phyloP scores from a whole-genome alignment of 2,888 invertebrate genomes.

The Epicampocera succincta region DNA sequence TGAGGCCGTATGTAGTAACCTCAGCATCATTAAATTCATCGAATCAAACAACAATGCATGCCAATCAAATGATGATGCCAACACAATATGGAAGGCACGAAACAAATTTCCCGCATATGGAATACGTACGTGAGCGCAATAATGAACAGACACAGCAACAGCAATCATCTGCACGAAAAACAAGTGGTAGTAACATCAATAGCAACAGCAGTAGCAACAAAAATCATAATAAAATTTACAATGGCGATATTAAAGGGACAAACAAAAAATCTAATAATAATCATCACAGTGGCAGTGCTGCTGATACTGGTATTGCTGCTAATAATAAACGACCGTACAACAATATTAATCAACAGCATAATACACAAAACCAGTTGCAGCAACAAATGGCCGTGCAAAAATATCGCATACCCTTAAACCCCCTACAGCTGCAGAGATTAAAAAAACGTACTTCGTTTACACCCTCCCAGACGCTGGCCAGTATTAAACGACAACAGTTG shows the following conservation, averaged over 20 bases:
- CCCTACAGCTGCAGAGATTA: slow-evolving; percentile 77
- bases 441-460: slow-evolving; percentile 81
- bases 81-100: slow-evolving; percentile 81
- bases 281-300: slow-evolving; percentile 25
- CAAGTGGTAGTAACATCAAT: slow-evolving; percentile 21
- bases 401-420: slow-evolving; percentile 70
- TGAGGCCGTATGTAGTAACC: slow-evolving; percentile 85
- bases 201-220: slow-evolving; percentile 46
- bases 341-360: slow-evolving; percentile 70
- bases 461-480: slow-evolving; percentile 79
- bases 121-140: slow-evolving; percentile 81
- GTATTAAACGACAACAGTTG: slow-evolving; percentile 76
- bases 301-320: slow-evolving; percentile 59
- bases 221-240: slow-evolving; percentile 65
- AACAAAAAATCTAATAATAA: slow-evolving; percentile 71
- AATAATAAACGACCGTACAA: slow-evolving; percentile 73
- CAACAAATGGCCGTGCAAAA: slow-evolving; percentile 71
- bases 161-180: slow-evolving; percentile 42
- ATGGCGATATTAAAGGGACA: slow-evolving; percentile 65
- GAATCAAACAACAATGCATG: slow-evolving; percentile 82
- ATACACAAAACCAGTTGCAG: slow-evolving; percentile 65
- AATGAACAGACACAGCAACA: slow-evolving; percentile 60
- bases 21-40: slow-evolving; percentile 82
- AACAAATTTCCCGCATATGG: slow-evolving; percentile 81
- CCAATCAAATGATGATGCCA: slow-evolving; percentile 81